A percentile compares a stretch with the other conserved stretches of the same genome.
These are phyloP conservation scores for Drosophila mayaguana DNA, from an alignment of 2,888 invertebrate genomes.

Conservation along the genomic window DNA sequence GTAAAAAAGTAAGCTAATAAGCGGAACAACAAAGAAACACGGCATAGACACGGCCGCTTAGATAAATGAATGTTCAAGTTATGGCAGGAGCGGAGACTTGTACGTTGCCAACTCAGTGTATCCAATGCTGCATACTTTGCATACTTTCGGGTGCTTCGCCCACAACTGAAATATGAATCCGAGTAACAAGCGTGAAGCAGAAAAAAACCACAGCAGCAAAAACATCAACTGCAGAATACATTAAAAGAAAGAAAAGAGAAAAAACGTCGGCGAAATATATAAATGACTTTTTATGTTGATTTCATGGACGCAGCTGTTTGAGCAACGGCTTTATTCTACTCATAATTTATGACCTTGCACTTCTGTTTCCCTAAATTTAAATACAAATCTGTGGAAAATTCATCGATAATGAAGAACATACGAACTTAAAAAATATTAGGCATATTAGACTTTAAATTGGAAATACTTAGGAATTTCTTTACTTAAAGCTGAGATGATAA, in stretches of 20 bases:
- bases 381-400: conserved; percentile 69
- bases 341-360: conserved; percentile 71
- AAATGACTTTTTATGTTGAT: conserved; percentile 81
- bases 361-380: conserved; percentile 72
- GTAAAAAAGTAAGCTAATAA: conserved; percentile 69
- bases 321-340: conserved; percentile 41
- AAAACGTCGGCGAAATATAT: conserved; percentile 55
- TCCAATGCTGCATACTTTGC: conserved; percentile 67
- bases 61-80: conserved; percentile 74
- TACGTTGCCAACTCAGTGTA: conserved; percentile 22
- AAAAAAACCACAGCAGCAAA: conserved; percentile 45
- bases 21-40: conserved; percentile 68
- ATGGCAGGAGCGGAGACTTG: conserved; percentile 29
- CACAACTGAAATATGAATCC: conserved; percentile 49
- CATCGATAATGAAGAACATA: too few relatives aligned
- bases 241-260: conserved; percentile 40
- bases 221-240: conserved; percentile 65
- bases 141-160: conserved; percentile 56
- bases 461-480: too few relatives aligned
- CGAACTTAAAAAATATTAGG: too few relatives aligned
- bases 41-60: conserved; percentile 73
- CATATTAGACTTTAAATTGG: too few relatives aligned
- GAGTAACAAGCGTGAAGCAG: conserved; percentile 72
- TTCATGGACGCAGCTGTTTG: conserved; percentile 78
- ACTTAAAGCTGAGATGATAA: too few relatives aligned